Conservation (phyloP, 2,888 invertebrate genomes). For the Odiellus spinosus region DNA sequence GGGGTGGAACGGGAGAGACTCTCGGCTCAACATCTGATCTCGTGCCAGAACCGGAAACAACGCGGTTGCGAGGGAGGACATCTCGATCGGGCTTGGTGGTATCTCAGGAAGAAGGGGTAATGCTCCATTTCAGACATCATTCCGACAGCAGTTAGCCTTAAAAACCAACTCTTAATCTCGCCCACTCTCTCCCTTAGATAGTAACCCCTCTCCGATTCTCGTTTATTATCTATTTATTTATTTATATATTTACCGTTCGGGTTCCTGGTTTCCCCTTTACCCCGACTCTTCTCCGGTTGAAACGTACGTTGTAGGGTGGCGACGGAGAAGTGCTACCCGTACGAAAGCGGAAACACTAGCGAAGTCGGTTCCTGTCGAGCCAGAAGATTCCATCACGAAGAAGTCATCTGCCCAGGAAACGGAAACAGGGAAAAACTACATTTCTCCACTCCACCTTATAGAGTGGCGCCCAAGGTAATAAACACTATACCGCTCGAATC, state of each 20-base stretch:
- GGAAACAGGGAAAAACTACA: constrained; percentile 25
- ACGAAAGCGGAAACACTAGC: constrained; percentile 40
- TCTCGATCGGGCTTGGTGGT: constrained; percentile 83
- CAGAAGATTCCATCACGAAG: constrained; percentile 18
- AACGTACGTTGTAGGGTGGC: constrained; percentile 46
- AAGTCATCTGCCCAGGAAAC: constrained; percentile 19
- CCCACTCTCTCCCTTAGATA: too few relatives aligned
- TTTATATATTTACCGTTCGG: background rate
- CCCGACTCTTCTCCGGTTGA: background rate
- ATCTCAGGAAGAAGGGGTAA: constrained; percentile 50
- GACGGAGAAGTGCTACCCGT: constrained; percentile 71
- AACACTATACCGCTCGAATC: background rate
- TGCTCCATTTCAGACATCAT: too few relatives aligned
- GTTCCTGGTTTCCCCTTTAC: background rate
- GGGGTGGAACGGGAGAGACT: constrained; percentile 54
- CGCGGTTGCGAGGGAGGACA: constrained; percentile 73
- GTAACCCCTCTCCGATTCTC: too few relatives aligned
- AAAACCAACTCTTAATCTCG: too few relatives aligned
- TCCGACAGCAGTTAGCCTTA: too few relatives aligned
- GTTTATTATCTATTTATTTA: too few relatives aligned
- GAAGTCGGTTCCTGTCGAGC: constrained; percentile 46
- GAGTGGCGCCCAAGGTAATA: constrained; percentile 26
- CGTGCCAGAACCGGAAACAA: constrained; percentile 62
- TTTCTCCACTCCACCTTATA: constrained; percentile 34
- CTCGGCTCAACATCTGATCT: constrained; percentile 69